A percentile compares a stretch with the other conserved stretches of the same genome.
These are phyloP conservation scores for Ypsolopha sequella DNA, from an alignment of 2,888 invertebrate species.

Conservation along the genomic window DNA sequence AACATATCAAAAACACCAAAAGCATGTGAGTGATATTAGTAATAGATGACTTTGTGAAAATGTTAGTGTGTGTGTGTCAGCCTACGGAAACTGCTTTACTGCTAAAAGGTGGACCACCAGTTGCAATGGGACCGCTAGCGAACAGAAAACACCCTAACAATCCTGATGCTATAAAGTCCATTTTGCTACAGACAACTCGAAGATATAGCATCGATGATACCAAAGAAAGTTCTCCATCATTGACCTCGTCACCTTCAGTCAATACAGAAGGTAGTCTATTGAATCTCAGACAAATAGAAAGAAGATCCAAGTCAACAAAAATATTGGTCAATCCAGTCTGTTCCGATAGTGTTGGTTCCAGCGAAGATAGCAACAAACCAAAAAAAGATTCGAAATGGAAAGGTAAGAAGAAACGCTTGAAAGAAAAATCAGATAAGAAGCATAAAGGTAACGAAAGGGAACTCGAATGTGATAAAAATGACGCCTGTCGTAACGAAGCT, in stretches of 20 bases:
- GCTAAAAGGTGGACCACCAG: slow-evolving; percentile 63
- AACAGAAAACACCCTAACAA: slow-evolving; percentile 47
- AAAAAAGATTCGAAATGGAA: slow-evolving; percentile 49
- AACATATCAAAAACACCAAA: slow-evolving; percentile 23
- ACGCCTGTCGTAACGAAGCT: slow-evolving; percentile 39
- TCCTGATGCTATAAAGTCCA: slow-evolving; percentile 42
- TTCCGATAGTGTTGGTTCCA: slow-evolving; percentile 48
- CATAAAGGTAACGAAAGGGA: slow-evolving; percentile 30
- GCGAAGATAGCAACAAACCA: slow-evolving; percentile 54
- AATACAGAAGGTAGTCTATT: slow-evolving; percentile 46
- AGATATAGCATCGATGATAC: slow-evolving; percentile 33
- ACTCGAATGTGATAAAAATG: slow-evolving; percentile 31
- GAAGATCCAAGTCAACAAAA: slow-evolving; percentile 60
- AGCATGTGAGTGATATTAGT: slow-evolving; percentile 45
- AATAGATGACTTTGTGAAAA: slow-evolving; percentile 51
- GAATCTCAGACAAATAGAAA: slow-evolving; percentile 57
- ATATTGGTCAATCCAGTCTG: slow-evolving; percentile 62
- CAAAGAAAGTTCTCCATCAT: slow-evolving; percentile 40
- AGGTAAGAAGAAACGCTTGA: slow-evolving; percentile 59
- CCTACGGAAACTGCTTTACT: slow-evolving; percentile 70
- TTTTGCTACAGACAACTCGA: slow-evolving; percentile 35
- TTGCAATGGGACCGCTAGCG: slow-evolving; percentile 68
- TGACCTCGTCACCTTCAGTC: slow-evolving; percentile 41
- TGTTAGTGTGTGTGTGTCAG: slow-evolving; percentile 79
- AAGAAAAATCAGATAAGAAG: slow-evolving; percentile 31